Conservation (phyloP, 2,888 invertebrate genomes). For the Drosophila neonasuta region DNA sequence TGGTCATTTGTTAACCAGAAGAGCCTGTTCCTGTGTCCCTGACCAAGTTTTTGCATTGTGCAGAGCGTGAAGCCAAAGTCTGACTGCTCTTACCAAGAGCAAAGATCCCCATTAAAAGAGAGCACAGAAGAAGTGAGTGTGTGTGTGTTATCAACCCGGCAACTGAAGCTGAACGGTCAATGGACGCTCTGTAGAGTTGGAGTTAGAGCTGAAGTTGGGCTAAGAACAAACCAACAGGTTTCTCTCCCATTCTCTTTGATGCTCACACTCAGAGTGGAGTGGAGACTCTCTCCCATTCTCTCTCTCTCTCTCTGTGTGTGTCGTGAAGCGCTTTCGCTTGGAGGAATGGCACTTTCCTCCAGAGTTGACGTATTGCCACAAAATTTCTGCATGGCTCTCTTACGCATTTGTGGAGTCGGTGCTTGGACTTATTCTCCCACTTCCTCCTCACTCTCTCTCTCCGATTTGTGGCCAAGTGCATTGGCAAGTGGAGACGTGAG, state of each 20-base stretch:
- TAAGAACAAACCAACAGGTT: conserved; percentile 56
- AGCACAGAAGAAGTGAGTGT: conserved; percentile 18
- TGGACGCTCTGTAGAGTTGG: conserved; percentile 71
- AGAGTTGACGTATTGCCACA: conserved; percentile 52
- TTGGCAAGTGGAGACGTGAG: conserved; percentile 18
- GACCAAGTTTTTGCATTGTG: conserved; percentile 52
- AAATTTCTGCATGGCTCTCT: conserved; percentile 46
- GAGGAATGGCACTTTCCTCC: conserved; percentile 50
- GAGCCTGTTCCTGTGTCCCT: conserved; percentile 59
- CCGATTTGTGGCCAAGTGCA: not conserved
- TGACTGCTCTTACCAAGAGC: conserved; percentile 35
- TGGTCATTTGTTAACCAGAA: conserved; percentile 40
- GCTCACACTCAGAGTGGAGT: not conserved
- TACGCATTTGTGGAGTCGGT: conserved; percentile 27
- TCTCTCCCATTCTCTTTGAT: conserved; percentile 19
- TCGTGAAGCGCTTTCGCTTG: conserved; percentile 37
- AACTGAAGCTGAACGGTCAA: conserved; percentile 79
- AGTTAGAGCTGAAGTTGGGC: conserved; percentile 24
- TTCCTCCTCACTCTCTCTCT: not conserved
- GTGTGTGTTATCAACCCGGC: conserved; percentile 57
- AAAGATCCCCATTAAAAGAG: conserved; percentile 8
- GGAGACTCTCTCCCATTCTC: conserved; percentile 8
- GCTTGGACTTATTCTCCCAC: not conserved
- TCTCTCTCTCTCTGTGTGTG: conserved; percentile 7
- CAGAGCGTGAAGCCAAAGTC: conserved; percentile 1